phyloP scores from a whole-genome alignment of 1,140 invertebrate genomes.

The Copidosoma floridanum region DNA sequence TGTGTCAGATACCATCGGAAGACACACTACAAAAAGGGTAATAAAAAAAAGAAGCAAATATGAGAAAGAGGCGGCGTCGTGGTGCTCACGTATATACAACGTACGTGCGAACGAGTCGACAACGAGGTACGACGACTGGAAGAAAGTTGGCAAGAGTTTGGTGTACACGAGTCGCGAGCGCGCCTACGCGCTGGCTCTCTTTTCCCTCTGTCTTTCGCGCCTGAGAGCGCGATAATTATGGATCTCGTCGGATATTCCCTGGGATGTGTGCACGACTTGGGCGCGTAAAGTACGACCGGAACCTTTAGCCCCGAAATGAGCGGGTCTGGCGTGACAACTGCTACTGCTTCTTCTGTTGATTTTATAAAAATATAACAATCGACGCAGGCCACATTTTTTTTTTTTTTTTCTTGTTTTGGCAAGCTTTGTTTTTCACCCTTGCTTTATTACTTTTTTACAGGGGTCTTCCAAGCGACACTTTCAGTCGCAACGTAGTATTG shows the following conservation, averaged over 20 bases:
- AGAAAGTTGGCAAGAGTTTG: conserved; percentile 38
- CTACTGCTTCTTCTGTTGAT: background rate
- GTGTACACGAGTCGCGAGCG: background rate
- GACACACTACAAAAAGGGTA: too few relatives aligned
- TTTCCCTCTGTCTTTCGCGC: background rate
- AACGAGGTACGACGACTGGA: too few relatives aligned
- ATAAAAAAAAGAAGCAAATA: too few relatives aligned
- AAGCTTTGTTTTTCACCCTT: background rate
- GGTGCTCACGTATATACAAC: too few relatives aligned
- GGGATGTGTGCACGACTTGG: background rate
- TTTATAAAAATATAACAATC: too few relatives aligned
- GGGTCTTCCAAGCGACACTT: too few relatives aligned
- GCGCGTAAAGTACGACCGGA: conserved; percentile 10
- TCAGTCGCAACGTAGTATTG: too few relatives aligned
- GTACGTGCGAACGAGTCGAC: too few relatives aligned
- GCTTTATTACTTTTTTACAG: too few relatives aligned
- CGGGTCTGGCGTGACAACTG: too few relatives aligned
- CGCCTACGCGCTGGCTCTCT: background rate
- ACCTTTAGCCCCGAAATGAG: background rate
- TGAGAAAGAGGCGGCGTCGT: background rate
- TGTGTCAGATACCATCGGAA: too few relatives aligned
- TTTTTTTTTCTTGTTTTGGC: background rate
- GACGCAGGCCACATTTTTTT: background rate
- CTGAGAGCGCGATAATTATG: conserved; percentile 36
- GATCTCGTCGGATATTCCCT: conserved; percentile 17